Conservation (phyloP, 2,113 vertebrate species). For the Indri indri region DNA sequence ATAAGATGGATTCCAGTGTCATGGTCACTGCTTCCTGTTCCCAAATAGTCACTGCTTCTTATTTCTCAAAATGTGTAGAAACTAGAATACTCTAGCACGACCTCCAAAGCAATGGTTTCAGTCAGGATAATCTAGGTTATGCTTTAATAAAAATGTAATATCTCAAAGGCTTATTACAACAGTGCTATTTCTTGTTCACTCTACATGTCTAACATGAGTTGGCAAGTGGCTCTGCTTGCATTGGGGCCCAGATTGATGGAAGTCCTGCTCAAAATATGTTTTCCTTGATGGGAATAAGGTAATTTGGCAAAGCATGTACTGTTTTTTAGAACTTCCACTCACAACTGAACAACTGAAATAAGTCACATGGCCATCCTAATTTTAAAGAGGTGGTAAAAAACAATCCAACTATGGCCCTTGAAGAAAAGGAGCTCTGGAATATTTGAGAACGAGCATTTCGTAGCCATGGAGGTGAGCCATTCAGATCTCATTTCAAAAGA, state of each 20-base stretch:
- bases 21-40: not conserved
- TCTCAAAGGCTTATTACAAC: not conserved
- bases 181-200: not conserved
- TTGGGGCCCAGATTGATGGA: not conserved
- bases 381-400: not conserved
- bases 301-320: not conserved
- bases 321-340: not conserved
- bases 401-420: not conserved
- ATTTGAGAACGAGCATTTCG: not conserved
- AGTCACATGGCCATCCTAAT: not conserved
- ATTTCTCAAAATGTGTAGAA: not conserved
- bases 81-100: not conserved
- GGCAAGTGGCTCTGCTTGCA: not conserved
- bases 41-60: not conserved
- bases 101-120: not conserved
- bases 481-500: not conserved
- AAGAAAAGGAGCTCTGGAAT: not conserved
- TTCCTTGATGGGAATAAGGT: not conserved
- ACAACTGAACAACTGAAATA: not conserved
- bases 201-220: not conserved
- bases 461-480: too few species aligned
- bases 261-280: not conserved
- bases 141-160: not conserved
- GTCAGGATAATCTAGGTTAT: not conserved
- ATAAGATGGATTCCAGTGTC: not conserved